Evolutionary conservation across 37 sponge, comb jelly and placozoan genomes (phyloP).

Genomic region (Eunapius fragilis): DNA sequence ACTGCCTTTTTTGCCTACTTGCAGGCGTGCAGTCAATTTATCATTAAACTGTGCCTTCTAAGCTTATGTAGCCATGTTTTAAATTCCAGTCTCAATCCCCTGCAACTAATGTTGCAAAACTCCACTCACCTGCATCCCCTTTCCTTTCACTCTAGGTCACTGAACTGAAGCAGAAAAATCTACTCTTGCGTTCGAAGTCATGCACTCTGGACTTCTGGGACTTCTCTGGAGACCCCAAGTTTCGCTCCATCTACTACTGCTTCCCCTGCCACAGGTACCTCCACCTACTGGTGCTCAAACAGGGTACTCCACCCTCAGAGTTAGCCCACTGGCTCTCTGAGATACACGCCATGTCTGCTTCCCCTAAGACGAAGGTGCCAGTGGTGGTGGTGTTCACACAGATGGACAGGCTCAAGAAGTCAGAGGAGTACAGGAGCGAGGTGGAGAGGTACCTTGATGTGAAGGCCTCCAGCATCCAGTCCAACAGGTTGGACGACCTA

Average conservation of each 20-base stretch:
- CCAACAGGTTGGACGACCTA: not conserved
- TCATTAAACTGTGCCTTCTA: no score
- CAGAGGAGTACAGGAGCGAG: conserved; percentile 28
- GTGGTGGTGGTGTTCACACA: conserved; percentile 72
- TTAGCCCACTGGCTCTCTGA: conserved; percentile 53
- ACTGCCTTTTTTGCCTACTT: no score
- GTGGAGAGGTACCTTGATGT: not conserved
- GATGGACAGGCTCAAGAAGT: conserved; percentile 40
- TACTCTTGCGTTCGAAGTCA: conserved; percentile 14
- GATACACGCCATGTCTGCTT: conserved; percentile 36
- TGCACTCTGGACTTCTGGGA: conserved; percentile 72
- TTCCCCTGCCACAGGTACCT: conserved; percentile 50
- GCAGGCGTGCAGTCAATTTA: no score
- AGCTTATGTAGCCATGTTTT: no score
- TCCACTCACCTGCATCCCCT: not conserved
- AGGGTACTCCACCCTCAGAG: not conserved
- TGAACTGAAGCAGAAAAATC: conserved; percentile 44
- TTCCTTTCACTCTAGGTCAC: conserved; percentile 10
- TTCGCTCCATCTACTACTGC: conserved; percentile 40
- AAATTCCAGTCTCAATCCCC: no score
- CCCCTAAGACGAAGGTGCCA: conserved; percentile 21
- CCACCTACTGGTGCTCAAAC: conserved; percentile 56
- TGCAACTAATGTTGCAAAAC: no score
- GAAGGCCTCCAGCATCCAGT: not conserved
- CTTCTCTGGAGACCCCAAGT: conserved; percentile 45